phyloP scores from a whole-genome alignment of 2,888 invertebrate genomes.

The Hermodice carunculata region DNA sequence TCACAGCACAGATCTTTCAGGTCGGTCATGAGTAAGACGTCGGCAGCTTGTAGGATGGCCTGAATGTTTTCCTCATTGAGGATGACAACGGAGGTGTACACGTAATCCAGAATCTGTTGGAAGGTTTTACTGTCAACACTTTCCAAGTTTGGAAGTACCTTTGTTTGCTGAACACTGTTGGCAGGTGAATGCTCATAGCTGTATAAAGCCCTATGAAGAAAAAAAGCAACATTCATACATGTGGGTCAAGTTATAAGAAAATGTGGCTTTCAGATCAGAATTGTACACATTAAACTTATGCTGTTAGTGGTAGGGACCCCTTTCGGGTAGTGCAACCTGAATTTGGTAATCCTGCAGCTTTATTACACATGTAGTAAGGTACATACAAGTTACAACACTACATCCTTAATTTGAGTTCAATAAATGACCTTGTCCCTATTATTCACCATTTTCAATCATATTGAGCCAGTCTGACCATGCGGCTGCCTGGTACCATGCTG shows the following conservation, averaged over 20 bases:
- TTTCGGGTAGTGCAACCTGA: no score
- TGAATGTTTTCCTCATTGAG: constrained; percentile 57
- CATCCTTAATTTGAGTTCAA: no score
- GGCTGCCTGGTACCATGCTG: no score
- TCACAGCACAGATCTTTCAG: constrained; percentile 59
- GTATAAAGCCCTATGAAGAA: constrained; percentile 25
- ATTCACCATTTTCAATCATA: no score
- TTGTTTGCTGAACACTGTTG: neutral
- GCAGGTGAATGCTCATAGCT: constrained; percentile 14
- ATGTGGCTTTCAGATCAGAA: no score
- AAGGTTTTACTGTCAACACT: constrained; percentile 41
- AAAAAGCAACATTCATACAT: neutral
- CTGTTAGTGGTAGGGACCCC: no score
- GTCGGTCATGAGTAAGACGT: constrained; percentile 54
- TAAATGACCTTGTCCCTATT: no score
- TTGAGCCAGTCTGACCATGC: no score
- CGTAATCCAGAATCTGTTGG: constrained; percentile 53
- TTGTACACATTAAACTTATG: no score
- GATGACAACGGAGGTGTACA: constrained; percentile 55
- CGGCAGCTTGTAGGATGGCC: constrained; percentile 53
- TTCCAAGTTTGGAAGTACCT: neutral
- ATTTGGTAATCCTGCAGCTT: no score
- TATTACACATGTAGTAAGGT: no score
- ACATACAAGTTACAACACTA: no score
- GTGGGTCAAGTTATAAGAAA: neutral